Base-by-base conservation (phyloP, 2,113 vertebrate species). In the Hyla sarda region DNA sequence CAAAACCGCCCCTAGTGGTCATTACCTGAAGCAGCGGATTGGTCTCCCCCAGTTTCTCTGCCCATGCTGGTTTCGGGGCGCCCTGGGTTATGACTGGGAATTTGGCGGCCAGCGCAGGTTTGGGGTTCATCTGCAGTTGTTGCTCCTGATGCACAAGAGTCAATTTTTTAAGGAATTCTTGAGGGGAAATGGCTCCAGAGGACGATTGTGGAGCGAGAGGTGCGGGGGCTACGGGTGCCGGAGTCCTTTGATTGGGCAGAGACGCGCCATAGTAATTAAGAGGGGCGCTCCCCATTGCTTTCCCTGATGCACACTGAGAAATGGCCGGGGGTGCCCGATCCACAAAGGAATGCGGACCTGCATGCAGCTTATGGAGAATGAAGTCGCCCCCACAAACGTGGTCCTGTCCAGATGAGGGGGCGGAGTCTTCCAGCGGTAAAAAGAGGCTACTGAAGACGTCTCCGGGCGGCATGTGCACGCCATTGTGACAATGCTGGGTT, bases 61-160 rank as follows among this genome's bases (percentile, higher is more conserved):
- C 89, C 93, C 93, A 94, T 87, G 92, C 88, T 25, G 88, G 87
- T 71, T 90, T 92, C 80, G 89, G 83, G 0, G 73, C 67, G 50
- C 8, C 88, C 88, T 91, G 94, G 76, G 89, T 23, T 14, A 93
- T 88, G 52, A 92, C 88, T 0, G 95, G 93, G 93, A 99, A 91
- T 92, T 94, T 95, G 9, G 97, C 96, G 2, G 97, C 97, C 88
- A 98, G 84, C 3, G 92, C 89, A 0, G 91, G 95, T 21, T 94
- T 93, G 84, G 88, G 90, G 16, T 91, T 83, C 0, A 92, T 91
- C 0, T 91, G 92, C 34, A 93, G 87, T 87, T 93, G 95, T 81
- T 98, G 97, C 14, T 98, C 96, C 84, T 97, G 96, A 50, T 97
- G 97, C 30, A 97, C 96, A 1, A 95, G 89, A 86, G 96, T 96